phyloP scores from a whole-genome alignment of 1,140 invertebrate species.

The Melanaphis sacchari region DNA sequence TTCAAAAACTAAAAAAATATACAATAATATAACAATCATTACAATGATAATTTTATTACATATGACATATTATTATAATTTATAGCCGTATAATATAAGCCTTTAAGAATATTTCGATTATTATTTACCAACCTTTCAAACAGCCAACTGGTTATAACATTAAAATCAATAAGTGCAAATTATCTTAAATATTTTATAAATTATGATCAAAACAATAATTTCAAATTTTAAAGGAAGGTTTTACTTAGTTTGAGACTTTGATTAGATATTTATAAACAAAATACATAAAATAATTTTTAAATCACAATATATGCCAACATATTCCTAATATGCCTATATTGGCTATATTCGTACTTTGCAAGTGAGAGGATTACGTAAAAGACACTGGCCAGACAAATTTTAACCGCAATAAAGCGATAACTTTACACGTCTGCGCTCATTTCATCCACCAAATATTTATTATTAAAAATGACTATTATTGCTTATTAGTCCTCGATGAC shows the following conservation, averaged over 20 bases:
- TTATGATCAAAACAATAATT: too few species aligned
- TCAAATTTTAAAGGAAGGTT: too few species aligned
- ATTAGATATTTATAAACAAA: neutral
- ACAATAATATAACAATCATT: neutral
- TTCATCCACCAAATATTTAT: too few species aligned
- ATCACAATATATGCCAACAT: neutral
- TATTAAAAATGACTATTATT: too few species aligned
- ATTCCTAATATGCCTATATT: too few species aligned
- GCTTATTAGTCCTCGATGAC: too few species aligned
- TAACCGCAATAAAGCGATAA: neutral
- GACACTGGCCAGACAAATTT: neutral
- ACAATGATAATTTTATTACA: neutral
- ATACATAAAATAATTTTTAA: neutral
- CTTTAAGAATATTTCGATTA: neutral
- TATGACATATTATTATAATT: neutral
- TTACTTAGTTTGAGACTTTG: neutral
- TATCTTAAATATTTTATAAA: neutral
- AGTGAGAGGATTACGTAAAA: neutral
- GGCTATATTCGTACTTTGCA: neutral
- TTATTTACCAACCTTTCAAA: neutral
- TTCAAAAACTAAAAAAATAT: neutral
- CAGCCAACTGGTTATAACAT: too few species aligned
- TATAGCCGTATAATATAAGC: neutral
- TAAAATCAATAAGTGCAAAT: neutral
- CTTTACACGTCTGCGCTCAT: too few species aligned